phyloP scores from a whole-genome alignment of 2,113 vertebrate genomes.

The Tor tambroides region DNA sequence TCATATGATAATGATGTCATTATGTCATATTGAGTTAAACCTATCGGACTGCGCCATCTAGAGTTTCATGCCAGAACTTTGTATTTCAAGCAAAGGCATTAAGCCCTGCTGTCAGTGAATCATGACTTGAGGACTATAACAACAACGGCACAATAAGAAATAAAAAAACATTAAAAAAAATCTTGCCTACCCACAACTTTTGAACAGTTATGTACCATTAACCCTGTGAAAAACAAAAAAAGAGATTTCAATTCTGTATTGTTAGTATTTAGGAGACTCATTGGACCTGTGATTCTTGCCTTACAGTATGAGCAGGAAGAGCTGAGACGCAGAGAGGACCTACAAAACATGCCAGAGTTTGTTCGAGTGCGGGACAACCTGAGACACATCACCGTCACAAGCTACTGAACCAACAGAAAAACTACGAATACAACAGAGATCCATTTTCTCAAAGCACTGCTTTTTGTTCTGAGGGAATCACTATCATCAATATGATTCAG shows the following conservation, averaged over 20 bases:
- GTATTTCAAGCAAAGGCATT: background rate
- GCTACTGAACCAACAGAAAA: background rate
- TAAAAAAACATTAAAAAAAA: too few species aligned
- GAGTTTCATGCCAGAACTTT: background rate
- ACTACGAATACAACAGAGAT: background rate
- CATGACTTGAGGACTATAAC: too few species aligned
- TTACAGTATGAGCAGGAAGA: constrained; percentile 65
- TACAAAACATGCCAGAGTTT: constrained; percentile 64
- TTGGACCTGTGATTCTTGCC: constrained; percentile 11
- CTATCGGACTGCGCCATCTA: too few species aligned
- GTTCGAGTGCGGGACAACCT: constrained; percentile 67
- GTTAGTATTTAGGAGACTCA: background rate
- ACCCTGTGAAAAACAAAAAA: too few species aligned
- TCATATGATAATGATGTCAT: too few species aligned
- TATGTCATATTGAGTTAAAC: too few species aligned
- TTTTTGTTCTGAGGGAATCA: too few species aligned
- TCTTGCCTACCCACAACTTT: too few species aligned
- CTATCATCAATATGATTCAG: background rate
- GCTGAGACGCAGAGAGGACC: constrained; percentile 42
- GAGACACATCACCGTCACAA: constrained; percentile 44
- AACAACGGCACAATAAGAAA: too few species aligned
- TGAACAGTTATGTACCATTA: too few species aligned
- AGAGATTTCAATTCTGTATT: too few species aligned
- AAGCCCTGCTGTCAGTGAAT: too few species aligned
- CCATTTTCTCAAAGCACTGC: background rate